Evolutionary conservation across 2,888 invertebrate genomes (phyloP).

Genomic region (Pocota personata): DNA sequence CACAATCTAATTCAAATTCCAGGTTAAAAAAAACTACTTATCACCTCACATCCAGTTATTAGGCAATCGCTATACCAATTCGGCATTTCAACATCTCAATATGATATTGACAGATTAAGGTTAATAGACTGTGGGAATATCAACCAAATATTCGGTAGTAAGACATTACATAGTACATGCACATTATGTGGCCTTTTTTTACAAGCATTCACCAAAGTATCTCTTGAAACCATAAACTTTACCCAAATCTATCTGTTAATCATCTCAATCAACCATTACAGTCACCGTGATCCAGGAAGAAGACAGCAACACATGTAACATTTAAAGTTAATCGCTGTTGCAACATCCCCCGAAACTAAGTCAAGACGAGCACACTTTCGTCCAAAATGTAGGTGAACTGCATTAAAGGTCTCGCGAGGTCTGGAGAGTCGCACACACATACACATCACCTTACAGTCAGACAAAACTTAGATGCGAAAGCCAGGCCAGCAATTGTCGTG

Average conservation of each 20-base stretch:
- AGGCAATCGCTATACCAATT: background rate
- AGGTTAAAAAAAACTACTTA: background rate
- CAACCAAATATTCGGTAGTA: background rate
- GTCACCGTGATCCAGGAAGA: slow-evolving; percentile 36
- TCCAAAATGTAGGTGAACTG: slow-evolving; percentile 58
- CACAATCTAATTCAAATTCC: too few relatives aligned
- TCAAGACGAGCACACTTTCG: slow-evolving; percentile 71
- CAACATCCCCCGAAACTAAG: slow-evolving; percentile 54
- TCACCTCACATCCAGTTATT: background rate
- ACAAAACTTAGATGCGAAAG: background rate
- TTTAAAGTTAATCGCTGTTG: slow-evolving; percentile 54
- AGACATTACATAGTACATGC: background rate
- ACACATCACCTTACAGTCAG: background rate
- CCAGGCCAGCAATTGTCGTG: slow-evolving; percentile 48
- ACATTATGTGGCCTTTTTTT: background rate
- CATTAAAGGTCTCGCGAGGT: slow-evolving; percentile 50
- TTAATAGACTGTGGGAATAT: background rate
- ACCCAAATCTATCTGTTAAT: slow-evolving; percentile 1
- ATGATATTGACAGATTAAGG: background rate
- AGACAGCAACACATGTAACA: slow-evolving; percentile 46
- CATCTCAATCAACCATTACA: slow-evolving; percentile 14
- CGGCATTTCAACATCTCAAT: background rate
- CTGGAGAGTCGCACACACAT: background rate
- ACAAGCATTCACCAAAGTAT: background rate
- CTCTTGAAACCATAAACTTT: background rate